Base-by-base conservation (phyloP, 30 jellyfish, hydroid and myxozoan species). In the Nemopilema nomurai region DNA sequence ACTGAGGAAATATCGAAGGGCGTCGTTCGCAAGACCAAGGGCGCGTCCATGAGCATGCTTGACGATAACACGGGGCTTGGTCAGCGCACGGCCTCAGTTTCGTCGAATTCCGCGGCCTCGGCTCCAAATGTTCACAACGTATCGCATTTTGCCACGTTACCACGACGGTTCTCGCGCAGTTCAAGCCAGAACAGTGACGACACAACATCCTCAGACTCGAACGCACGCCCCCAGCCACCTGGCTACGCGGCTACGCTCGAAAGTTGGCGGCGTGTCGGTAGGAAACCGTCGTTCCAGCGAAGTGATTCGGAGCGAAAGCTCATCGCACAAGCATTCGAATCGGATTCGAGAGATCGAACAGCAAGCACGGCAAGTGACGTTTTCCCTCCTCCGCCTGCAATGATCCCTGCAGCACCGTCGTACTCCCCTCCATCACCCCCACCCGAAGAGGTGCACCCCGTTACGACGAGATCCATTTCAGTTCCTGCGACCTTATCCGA, bases 371-470 rank as follows among this genome's bases (percentile, higher is more conserved):
- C 73, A 18, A 51, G 80, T 32, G 71, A 67, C 16, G 64, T 32
- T 33, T 66, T 51, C 33, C 86, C 75, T 24, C 86, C 75, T 21
- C 76, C 76, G 62, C 84, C 84, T 18, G 17, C 76, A 28, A 20
- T 20, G 74, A 62, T 85, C 18, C 96, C 96, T 3, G 88, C 90
- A 20, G 78, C 81, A 18, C 96, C 96, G 26, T 72, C 87, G 26
- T 80, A 87, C 63, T 74, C 93, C 9, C 97, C 97, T 1, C 57
- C 57, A 3, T 90, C 97, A 64, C 90, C 94, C 26, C 97, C 97
- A 0, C 94, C 89, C 4, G 82, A 19, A 22, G 83, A 32, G 19
- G 57, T 68, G 76, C 82, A 88, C 33, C 91, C 51, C 20, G 51
- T 82, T 7, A 82, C 87, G 32, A 33, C 66, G 0, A 26, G 95